Evolutionary conservation across 2,797 vertebrate genomes (phyloP).

Genomic region (Phylloscopus collybita): DNA sequence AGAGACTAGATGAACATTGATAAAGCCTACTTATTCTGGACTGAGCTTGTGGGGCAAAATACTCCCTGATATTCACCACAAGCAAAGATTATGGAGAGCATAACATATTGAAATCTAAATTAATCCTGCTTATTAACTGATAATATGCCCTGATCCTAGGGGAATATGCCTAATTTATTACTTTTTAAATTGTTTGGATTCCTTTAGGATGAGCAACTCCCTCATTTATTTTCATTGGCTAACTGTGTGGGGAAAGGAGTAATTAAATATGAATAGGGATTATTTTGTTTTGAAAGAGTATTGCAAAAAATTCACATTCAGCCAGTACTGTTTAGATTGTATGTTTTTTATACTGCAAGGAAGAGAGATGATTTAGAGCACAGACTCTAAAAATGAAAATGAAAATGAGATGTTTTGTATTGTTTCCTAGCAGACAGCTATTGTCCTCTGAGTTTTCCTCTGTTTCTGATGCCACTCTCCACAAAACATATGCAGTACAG

Average conservation of each 20-base stretch:
- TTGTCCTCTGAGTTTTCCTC: neutral
- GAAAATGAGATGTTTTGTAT: neutral
- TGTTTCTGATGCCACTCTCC: neutral
- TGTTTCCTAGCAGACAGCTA: neutral
- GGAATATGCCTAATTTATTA: slow-evolving; percentile 63
- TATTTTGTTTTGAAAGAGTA: neutral
- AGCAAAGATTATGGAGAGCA: slow-evolving; percentile 47
- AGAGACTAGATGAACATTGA: slow-evolving; percentile 40
- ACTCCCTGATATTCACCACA: slow-evolving; percentile 44
- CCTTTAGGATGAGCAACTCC: slow-evolving; percentile 30
- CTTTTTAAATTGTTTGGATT: slow-evolving; percentile 51
- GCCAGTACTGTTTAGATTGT: neutral
- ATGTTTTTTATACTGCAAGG: neutral
- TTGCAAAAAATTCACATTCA: neutral
- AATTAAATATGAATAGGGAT: slow-evolving; percentile 6
- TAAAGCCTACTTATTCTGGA: slow-evolving; percentile 32
- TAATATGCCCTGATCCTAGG: slow-evolving; percentile 30
- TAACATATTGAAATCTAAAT: slow-evolving; percentile 62
- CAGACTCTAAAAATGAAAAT: neutral
- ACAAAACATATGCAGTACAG: neutral
- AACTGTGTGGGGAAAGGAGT: neutral
- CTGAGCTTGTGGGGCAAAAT: slow-evolving; percentile 42
- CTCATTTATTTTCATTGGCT: neutral
- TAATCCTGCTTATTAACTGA: slow-evolving; percentile 61
- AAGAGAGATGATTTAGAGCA: neutral